Percentiles rank a stretch among this genome's conserved stretches.
phyloP scores from a whole-genome alignment of 2,888 invertebrate genomes.

The Frankliniella fusca region DNA sequence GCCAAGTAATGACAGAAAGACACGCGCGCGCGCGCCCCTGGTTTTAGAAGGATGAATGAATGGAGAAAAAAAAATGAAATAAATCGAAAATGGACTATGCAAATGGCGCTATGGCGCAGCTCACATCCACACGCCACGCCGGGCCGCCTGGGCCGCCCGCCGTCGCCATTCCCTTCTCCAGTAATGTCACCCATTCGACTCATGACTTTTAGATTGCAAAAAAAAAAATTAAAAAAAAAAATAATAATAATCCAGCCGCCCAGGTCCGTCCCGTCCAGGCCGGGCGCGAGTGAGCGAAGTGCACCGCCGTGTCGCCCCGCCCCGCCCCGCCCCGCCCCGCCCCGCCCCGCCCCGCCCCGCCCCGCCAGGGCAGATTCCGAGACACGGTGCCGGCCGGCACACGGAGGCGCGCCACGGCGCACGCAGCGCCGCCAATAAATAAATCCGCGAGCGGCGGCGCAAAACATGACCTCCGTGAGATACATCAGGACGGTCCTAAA shows the following conservation, averaged over 20 bases:
- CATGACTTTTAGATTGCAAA: conserved; percentile 19
- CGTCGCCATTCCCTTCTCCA: background rate
- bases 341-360: background rate
- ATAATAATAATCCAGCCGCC: background rate
- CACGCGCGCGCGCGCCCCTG: too few relatives aligned
- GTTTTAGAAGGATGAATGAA: background rate
- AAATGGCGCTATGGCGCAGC: background rate
- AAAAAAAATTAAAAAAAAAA: conserved; percentile 7
- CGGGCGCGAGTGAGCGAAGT: background rate
- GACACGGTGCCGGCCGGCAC: background rate
- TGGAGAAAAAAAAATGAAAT: conserved; percentile 6
- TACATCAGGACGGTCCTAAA: conserved; percentile 5
- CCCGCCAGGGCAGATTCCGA: background rate
- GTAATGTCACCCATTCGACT: conserved; percentile 18
- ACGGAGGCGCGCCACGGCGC: background rate
- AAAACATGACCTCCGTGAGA: conserved; percentile 1
- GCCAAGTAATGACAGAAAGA: background rate
- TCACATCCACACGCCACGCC: background rate
- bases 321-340: background rate
- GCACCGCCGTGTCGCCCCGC: background rate
- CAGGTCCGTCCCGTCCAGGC: background rate
- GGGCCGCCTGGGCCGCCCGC: background rate
- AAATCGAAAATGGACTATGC: conserved; percentile 26
- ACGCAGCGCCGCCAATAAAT: background rate
- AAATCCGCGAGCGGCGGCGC: background rate